Evolutionary conservation across 2,797 vertebrate species (phyloP).

Genomic region (Parauchenoglanis punctatus): DNA sequence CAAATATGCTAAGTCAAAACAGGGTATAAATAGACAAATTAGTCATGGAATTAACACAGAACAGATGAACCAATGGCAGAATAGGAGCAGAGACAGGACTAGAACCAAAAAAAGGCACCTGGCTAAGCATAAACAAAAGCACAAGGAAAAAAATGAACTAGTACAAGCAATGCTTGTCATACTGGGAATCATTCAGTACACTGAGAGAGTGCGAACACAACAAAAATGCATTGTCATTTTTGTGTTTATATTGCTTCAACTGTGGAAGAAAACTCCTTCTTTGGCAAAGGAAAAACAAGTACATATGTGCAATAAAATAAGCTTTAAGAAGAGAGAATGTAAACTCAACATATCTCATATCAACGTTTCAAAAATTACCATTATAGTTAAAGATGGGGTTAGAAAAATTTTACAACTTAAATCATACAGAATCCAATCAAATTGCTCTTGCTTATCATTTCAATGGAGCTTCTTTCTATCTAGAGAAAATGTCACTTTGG

Average conservation of each 20-base stretch:
- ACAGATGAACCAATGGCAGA: neutral
- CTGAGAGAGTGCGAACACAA: neutral
- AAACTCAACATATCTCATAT: neutral
- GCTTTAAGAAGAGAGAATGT: neutral
- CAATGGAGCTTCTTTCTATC: neutral
- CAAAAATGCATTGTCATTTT: neutral
- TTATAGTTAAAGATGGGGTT: neutral
- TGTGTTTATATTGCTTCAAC: neutral
- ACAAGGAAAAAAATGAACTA: neutral
- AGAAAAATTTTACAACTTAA: neutral
- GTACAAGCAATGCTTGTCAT: neutral
- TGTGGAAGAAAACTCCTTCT: neutral
- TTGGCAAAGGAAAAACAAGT: neutral
- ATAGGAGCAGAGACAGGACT: neutral
- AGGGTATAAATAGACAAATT: neutral
- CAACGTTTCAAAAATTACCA: neutral
- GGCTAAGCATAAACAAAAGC: neutral
- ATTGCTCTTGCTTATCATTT: neutral
- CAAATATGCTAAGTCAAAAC: neutral
- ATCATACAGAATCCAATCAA: neutral
- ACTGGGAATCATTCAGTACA: neutral
- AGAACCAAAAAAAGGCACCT: neutral
- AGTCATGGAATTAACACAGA: neutral
- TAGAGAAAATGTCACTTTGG: conserved; percentile 18
- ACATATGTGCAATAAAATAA: neutral